Conservation (phyloP, 2,888 invertebrate genomes). For the Ophion slaviceki region DNA sequence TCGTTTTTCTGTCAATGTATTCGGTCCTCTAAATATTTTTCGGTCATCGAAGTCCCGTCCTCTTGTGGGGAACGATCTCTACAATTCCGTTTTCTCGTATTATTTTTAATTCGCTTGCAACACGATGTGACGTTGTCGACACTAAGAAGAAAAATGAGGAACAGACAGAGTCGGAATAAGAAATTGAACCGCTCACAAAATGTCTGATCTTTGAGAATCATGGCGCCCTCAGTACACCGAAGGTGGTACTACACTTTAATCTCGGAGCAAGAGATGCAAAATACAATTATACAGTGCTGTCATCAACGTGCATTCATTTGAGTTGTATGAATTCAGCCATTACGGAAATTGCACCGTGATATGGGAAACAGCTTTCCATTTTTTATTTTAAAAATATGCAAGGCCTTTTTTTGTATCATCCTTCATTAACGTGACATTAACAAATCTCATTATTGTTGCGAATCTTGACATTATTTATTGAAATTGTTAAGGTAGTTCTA, state of each 20-base stretch:
- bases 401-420: too few species aligned
- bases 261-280: not conserved
- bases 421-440: too few species aligned
- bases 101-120: not conserved
- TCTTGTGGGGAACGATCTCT: not conserved
- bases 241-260: not conserved
- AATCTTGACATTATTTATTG: too few species aligned
- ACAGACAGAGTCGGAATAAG: not conserved
- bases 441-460: too few species aligned
- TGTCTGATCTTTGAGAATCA: not conserved
- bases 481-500: too few species aligned
- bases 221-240: not conserved
- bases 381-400: too few species aligned
- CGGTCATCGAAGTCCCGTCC: too few species aligned
- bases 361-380: too few species aligned
- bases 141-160: not conserved
- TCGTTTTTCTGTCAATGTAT: not conserved
- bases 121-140: not conserved
- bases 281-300: not conserved
- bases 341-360: too few species aligned
- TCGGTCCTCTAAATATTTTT: conserved; percentile 3
- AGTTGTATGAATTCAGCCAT: too few species aligned
- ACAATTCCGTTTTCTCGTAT: not conserved
- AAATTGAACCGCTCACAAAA: not conserved
- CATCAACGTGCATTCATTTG: too few species aligned